Percentiles rank a stretch among this genome's conserved stretches.
phyloP scores from a whole-genome alignment of 2,888 invertebrate genomes.

The Tridacna crocea region DNA sequence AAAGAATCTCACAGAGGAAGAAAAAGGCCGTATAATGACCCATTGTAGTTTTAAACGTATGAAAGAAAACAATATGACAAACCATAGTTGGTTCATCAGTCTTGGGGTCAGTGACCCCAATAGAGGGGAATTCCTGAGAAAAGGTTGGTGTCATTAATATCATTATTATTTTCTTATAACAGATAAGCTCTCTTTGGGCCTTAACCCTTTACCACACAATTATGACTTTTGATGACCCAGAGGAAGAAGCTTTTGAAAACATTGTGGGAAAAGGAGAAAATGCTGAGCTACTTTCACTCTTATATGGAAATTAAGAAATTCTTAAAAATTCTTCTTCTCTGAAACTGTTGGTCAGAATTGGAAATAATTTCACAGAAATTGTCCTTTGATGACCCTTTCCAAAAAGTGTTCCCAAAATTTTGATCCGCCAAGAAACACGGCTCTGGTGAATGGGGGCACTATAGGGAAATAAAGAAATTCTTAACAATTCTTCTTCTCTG shows the following conservation, averaged over 20 bases:
- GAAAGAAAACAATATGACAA: constrained; percentile 92
- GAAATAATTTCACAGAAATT: too few relatives aligned
- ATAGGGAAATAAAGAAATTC: too few relatives aligned
- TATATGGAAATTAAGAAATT: too few relatives aligned
- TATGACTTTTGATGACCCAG: not conserved
- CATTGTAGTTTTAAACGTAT: constrained; percentile 93
- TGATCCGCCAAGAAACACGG: too few relatives aligned
- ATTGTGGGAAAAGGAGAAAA: constrained; percentile 3
- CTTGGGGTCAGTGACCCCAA: constrained; percentile 82
- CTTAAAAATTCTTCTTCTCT: too few relatives aligned
- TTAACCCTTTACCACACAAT: not conserved
- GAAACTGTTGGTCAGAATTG: too few relatives aligned
- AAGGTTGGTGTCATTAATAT: constrained; percentile 78
- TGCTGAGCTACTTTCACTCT: too few relatives aligned
- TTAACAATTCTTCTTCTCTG: too few relatives aligned
- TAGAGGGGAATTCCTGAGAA: constrained; percentile 83
- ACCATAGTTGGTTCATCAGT: constrained; percentile 85
- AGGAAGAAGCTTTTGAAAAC: not conserved
- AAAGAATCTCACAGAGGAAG: constrained; percentile 87
- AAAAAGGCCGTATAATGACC: constrained; percentile 87
- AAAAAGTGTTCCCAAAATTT: too few relatives aligned
- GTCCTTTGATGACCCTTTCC: too few relatives aligned
- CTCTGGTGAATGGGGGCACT: too few relatives aligned
- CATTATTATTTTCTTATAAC: too few relatives aligned
- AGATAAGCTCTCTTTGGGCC: not conserved